phyloP scores from a whole-genome alignment of 2,888 invertebrate species.

The Neuroscelio doddi region DNA sequence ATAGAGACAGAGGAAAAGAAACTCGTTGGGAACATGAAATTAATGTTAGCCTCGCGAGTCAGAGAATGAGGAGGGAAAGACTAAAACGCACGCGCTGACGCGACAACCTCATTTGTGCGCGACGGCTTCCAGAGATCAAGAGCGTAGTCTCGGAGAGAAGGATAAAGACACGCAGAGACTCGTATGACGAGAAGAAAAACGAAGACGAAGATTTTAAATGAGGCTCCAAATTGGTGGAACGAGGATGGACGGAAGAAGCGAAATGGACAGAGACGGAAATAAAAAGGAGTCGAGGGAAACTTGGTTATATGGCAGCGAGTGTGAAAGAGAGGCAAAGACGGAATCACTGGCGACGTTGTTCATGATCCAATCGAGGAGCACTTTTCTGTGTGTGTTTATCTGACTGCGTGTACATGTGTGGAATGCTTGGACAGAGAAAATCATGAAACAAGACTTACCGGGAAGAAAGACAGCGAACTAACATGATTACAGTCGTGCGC shows the following conservation, averaged over 20 bases:
- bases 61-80: constrained; percentile 38
- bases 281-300: constrained; percentile 31
- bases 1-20: constrained; percentile 44
- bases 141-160: constrained; percentile 24
- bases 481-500: constrained; percentile 69
- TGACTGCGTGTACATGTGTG: constrained; percentile 12
- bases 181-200: constrained; percentile 13
- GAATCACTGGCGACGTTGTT: constrained; percentile 38
- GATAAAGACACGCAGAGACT: constrained; percentile 20
- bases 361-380: constrained; percentile 34
- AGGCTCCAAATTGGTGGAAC: constrained; percentile 19
- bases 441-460: constrained; percentile 51
- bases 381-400: constrained; percentile 32
- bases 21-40: constrained; percentile 41
- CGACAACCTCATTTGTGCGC: constrained; percentile 71
- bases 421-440: constrained; percentile 20
- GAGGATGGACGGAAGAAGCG: constrained; percentile 32
- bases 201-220: constrained; percentile 9
- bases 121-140: constrained; percentile 57
- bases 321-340: constrained; percentile 37
- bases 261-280: constrained; percentile 36
- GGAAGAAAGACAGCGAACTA: constrained; percentile 58
- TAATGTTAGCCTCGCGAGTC: constrained; percentile 26
- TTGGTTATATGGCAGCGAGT: constrained; percentile 26
- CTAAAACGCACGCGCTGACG: constrained; percentile 64